These are phyloP conservation scores for Pantherophis vulpinus DNA, from an alignment of 2,797 vertebrate species.

Conservation along the genomic window DNA sequence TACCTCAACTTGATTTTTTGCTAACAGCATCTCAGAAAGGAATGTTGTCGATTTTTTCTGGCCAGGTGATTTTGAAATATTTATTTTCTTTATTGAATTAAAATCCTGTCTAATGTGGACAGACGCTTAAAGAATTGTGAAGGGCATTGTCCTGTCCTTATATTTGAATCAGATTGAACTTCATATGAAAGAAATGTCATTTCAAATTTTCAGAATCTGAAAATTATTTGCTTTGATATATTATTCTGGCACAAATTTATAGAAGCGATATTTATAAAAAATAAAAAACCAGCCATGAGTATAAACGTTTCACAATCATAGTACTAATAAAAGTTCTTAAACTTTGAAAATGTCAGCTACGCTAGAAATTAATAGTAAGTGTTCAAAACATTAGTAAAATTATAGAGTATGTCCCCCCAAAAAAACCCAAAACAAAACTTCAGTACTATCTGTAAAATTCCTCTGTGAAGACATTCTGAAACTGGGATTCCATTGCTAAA, in stretches of 20 bases:
- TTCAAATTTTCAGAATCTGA: background rate
- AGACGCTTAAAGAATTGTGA: background rate
- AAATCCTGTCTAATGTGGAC: background rate
- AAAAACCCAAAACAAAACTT: background rate
- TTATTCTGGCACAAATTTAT: background rate
- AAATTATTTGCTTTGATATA: background rate
- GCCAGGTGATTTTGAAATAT: conserved; percentile 65
- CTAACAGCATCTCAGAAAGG: conserved; percentile 72
- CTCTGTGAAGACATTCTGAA: background rate
- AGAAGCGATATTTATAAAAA: background rate
- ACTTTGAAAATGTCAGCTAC: background rate
- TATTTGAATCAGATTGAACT: background rate
- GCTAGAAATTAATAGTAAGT: background rate
- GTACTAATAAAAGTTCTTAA: background rate
- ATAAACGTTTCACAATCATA: background rate
- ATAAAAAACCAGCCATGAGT: background rate
- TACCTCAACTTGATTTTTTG: conserved; percentile 66
- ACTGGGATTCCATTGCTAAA: background rate
- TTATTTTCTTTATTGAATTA: conserved; percentile 12
- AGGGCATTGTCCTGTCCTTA: background rate
- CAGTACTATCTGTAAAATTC: background rate
- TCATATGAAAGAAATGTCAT: conserved; percentile 3
- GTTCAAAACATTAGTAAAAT: background rate
- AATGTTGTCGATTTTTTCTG: conserved; percentile 68
- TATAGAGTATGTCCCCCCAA: background rate